phyloP scores from a whole-genome alignment of 92 coral and sea anemone genomes.

The Parazoanthus darwini region DNA sequence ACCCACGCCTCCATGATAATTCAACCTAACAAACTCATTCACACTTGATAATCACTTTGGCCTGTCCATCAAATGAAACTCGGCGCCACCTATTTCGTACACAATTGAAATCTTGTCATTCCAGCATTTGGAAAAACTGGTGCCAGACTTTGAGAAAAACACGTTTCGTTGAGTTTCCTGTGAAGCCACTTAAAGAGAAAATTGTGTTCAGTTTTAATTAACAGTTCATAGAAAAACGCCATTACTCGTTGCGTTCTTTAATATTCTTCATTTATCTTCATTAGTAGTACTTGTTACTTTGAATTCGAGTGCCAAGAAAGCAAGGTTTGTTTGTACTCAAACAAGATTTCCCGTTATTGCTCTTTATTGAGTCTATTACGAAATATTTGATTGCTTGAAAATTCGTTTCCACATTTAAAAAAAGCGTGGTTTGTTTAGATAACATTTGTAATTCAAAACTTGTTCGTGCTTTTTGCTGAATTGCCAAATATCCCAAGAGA shows the following conservation, averaged over 20 bases:
- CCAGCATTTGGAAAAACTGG: not conserved
- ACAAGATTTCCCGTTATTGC: constrained; percentile 14
- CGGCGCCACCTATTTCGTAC: not conserved
- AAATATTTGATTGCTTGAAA: constrained; percentile 1
- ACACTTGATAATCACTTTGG: constrained; percentile 19
- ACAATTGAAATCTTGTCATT: not conserved
- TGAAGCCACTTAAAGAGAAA: not conserved
- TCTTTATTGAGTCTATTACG: constrained; percentile 21
- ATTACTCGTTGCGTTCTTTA: not conserved
- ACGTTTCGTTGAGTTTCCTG: not conserved
- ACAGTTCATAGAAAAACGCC: no score
- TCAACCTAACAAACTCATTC: constrained; percentile 35
- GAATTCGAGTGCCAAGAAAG: constrained; percentile 15
- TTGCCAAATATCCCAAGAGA: constrained; percentile 23
- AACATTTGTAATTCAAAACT: not conserved
- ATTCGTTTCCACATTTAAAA: not conserved
- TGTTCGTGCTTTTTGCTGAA: not conserved
- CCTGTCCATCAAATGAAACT: not conserved
- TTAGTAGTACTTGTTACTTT: not conserved
- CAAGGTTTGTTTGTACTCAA: not conserved
- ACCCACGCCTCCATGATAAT: constrained; percentile 41
- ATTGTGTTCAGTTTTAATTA: not conserved
- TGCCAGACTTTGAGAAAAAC: not conserved
- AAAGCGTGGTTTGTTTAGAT: not conserved
- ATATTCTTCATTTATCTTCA: not conserved